Base-by-base conservation (phyloP, 2,888 invertebrate species). In the Sphaerophoria taeniata region DNA sequence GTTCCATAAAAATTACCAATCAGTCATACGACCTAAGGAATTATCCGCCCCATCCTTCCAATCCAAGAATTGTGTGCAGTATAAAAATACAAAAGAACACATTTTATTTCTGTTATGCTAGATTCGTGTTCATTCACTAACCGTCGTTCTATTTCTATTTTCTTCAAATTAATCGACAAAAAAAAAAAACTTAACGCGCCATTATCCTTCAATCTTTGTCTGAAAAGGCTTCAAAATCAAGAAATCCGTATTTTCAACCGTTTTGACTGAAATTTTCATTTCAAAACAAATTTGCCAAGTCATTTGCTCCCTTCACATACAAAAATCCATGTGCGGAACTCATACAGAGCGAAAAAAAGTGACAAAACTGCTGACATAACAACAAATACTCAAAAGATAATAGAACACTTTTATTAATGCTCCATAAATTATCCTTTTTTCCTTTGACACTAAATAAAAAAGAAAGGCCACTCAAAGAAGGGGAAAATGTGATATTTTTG, bases 341-440 rank as follows among this genome's bases (percentile, higher is more conserved):
- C 47, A 47, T 65, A n/a, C 34, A 34, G n/a, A n/a, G n/a, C n/a
- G n/a, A n/a, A n/a, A n/a, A n/a, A n/a, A n/a, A n/a, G n/a, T n/a
- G n/a, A n/a, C n/a, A n/a, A n/a, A n/a, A n/a, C n/a, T n/a, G n/a
- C n/a, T n/a, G n/a, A 74, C 70, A 73, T 74, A 63, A 47, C 51
- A 51, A 60, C 39, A 65, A 78, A 70, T 74, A 53, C 63, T 16
- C 33, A 74, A 14, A 45, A 60, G 47, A 79, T 47, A 53, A 61
- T n/a, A 58, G 14, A 14, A 49, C 65, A 49, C 43, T 43, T 45
- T n/a, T n/a, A 45, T 45, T n/a, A 65, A 51, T 65, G 70, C 53
- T 7, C 33, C 45, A 70, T 83, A 77, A 77, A 73, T 69, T 73
- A 82, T 61, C 36, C 45, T 45, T 58, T 49, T 45, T 58, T 5